Evolutionary conservation across 1,140 invertebrate species (phyloP).

Genomic region (Steinernema khuongi): DNA sequence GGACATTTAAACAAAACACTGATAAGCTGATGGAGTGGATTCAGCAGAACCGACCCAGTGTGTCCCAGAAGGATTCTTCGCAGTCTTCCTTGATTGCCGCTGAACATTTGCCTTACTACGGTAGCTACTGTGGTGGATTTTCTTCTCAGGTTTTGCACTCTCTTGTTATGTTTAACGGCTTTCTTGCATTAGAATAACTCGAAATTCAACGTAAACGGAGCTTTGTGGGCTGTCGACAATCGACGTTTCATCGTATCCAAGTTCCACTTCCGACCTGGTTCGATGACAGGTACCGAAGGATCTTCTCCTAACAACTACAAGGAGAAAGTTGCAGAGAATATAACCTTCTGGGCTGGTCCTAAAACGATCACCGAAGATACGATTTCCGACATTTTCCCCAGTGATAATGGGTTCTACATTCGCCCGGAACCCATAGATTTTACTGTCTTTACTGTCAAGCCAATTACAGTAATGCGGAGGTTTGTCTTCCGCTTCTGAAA

Average conservation of each 20-base stretch:
- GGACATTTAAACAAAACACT: slow-evolving; percentile 32
- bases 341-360: slow-evolving; percentile 56
- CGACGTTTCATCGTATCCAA: slow-evolving; percentile 50
- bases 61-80: slow-evolving; percentile 25
- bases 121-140: slow-evolving; percentile 53
- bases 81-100: slow-evolving; percentile 23
- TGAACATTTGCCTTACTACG: slow-evolving; percentile 56
- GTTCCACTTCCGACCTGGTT: slow-evolving; percentile 52
- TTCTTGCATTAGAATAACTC: slow-evolving; percentile 16
- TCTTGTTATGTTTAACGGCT: slow-evolving; percentile 10
- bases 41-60: slow-evolving; percentile 49
- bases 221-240: slow-evolving; percentile 56
- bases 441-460: slow-evolving; percentile 38
- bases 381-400: slow-evolving; percentile 46
- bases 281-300: slow-evolving; percentile 20
- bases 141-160: not conserved
- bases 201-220: slow-evolving; percentile 47
- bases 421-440: slow-evolving; percentile 44
- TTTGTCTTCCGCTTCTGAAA: not conserved
- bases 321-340: slow-evolving; percentile 46
- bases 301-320: slow-evolving; percentile 11
- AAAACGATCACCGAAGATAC: slow-evolving; percentile 39
- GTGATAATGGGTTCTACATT: slow-evolving; percentile 52
- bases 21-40: slow-evolving; percentile 56
- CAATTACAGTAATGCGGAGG: slow-evolving; percentile 28